Evolutionary conservation across 2,113 vertebrate species (phyloP).

Genomic region (Prochilodus magdalenae): DNA sequence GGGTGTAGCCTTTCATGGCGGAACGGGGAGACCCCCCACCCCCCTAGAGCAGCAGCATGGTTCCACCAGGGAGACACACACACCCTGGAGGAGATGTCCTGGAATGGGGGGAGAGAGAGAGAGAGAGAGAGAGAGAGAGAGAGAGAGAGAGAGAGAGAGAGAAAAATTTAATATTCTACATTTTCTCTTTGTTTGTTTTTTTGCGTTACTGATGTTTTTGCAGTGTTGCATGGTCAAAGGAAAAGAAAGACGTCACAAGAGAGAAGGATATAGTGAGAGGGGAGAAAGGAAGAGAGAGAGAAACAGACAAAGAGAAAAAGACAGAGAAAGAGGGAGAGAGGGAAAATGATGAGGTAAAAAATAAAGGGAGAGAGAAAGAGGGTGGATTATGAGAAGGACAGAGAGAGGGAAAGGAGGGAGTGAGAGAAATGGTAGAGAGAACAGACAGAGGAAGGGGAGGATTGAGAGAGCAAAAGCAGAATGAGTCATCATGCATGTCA

Average conservation of each 20-base stretch:
- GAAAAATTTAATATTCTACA: too few relatives aligned
- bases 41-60: conserved; percentile 70
- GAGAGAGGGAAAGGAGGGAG: background rate
- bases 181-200: too few relatives aligned
- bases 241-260: too few relatives aligned
- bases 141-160: background rate
- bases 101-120: background rate
- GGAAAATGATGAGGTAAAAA: too few relatives aligned
- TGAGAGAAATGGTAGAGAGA: background rate
- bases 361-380: background rate
- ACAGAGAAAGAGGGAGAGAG: background rate
- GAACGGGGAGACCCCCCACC: conserved; percentile 66
- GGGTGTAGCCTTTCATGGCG: conserved; percentile 96
- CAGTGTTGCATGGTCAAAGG: too few relatives aligned
- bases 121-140: background rate
- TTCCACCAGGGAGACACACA: conserved; percentile 62
- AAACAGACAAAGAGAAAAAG: background rate
- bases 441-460: background rate
- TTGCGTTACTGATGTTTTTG: too few relatives aligned
- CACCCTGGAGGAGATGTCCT: conserved; percentile 66
- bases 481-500: conserved; percentile 6
- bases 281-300: background rate
- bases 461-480: background rate
- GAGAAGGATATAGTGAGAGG: background rate
- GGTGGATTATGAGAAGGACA: background rate